These are phyloP conservation scores for Choristoneura rosaceana DNA, from an alignment of 2,888 invertebrate species.

Conservation along the genomic window DNA sequence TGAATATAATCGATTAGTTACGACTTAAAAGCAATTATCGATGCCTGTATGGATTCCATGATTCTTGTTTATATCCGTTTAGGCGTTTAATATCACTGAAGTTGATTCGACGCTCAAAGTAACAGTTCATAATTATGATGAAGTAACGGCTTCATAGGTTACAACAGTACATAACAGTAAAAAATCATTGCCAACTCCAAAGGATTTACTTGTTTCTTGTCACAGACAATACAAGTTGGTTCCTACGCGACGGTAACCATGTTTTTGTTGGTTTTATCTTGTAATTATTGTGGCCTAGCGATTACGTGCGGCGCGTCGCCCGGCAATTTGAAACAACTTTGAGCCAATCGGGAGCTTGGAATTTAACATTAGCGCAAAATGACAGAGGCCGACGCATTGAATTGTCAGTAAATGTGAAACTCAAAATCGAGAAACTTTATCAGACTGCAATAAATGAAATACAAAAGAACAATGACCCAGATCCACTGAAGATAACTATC, in stretches of 20 bases:
- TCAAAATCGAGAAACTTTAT: constrained; percentile 53
- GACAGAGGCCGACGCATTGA: constrained; percentile 4
- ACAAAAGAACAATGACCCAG: constrained; percentile 85
- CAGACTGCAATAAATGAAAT: constrained; percentile 65
- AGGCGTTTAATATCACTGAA: not conserved
- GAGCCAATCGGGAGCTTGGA: constrained; percentile 14
- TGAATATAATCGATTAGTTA: constrained; percentile 65
- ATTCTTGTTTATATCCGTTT: constrained; percentile 26
- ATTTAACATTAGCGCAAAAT: constrained; percentile 16
- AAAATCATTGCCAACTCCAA: constrained; percentile 28
- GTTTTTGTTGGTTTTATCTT: constrained; percentile 57
- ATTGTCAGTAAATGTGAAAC: constrained; percentile 27
- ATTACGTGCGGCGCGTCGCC: constrained; percentile 36
- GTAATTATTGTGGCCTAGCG: constrained; percentile 48
- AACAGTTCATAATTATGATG: constrained; percentile 5
- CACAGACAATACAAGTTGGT: constrained; percentile 45
- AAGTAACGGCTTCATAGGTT: constrained; percentile 14
- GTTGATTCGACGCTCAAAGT: not conserved
- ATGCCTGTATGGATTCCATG: constrained; percentile 41
- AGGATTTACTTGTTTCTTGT: constrained; percentile 45
- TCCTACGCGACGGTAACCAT: constrained; percentile 52
- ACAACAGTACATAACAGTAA: constrained; percentile 11
- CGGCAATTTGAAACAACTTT: constrained; percentile 31
- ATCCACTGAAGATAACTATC: constrained; percentile 82
- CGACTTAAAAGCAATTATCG: constrained; percentile 55